These are phyloP conservation scores for Chloroceryle aenea DNA, from an alignment of 2,113 vertebrate species.

Conservation along the genomic window DNA sequence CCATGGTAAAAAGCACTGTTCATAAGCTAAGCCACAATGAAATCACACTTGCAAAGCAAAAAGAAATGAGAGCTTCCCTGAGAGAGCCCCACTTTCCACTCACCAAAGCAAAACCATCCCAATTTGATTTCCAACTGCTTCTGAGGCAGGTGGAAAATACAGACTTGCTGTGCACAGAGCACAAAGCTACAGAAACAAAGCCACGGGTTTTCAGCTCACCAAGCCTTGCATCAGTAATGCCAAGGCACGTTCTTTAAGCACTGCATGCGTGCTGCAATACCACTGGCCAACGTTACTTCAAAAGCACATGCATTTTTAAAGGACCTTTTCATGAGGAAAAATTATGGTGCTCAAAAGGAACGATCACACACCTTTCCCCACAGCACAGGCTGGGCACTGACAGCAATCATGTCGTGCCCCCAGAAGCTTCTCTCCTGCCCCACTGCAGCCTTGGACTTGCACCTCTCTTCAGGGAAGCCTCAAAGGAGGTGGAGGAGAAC, in stretches of 20 bases:
- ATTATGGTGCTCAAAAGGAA: background rate
- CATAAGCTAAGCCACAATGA: background rate
- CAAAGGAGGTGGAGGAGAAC: background rate
- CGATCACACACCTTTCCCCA: background rate
- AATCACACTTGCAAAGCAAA: conserved; percentile 4
- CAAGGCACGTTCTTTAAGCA: background rate
- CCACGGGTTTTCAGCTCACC: background rate
- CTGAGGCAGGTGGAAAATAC: background rate
- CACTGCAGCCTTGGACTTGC: background rate
- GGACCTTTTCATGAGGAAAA: background rate
- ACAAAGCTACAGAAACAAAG: background rate
- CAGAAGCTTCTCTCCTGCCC: background rate
- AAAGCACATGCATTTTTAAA: background rate
- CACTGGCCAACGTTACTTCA: background rate
- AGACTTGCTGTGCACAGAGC: background rate
- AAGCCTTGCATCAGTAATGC: background rate
- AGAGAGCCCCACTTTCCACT: background rate
- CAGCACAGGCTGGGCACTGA: background rate
- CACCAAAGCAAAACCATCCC: background rate
- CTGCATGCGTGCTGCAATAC: background rate
- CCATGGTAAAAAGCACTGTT: background rate
- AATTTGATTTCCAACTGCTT: background rate
- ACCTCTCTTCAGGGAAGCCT: background rate
- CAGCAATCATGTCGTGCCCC: background rate
- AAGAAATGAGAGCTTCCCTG: background rate